Evolutionary conservation across 2,888 invertebrate species (phyloP).

Genomic region (Scaeva pyrastri): DNA sequence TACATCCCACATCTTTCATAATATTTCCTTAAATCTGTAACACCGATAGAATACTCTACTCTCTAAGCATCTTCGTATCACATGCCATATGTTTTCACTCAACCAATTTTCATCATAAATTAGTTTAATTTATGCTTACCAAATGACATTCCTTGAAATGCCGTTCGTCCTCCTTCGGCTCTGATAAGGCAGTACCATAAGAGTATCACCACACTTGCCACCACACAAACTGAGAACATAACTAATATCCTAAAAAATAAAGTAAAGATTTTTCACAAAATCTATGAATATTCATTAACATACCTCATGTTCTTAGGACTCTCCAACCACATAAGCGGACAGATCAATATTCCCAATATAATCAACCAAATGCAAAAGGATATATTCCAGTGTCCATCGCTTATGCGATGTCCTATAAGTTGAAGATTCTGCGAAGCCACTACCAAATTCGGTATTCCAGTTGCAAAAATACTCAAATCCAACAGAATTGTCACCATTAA

Average conservation of each 20-base stretch:
- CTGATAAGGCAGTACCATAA: constrained; percentile 88
- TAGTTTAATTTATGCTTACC: constrained; percentile 77
- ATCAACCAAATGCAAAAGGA: constrained; percentile 94
- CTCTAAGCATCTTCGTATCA: too few relatives aligned
- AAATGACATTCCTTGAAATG: constrained; percentile 81
- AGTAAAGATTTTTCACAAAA: background rate
- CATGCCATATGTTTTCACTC: too few relatives aligned
- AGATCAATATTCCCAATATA: constrained; percentile 89
- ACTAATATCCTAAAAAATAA: constrained; percentile 83
- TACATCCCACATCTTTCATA: too few relatives aligned
- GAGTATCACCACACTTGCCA: constrained; percentile 87
- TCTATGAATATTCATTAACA: constrained; percentile 78
- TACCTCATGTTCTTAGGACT: constrained; percentile 97
- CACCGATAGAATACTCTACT: too few relatives aligned
- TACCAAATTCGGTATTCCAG: constrained; percentile 91
- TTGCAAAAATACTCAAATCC: constrained; percentile 90
- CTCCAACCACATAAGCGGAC: constrained; percentile 94
- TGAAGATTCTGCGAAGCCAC: constrained; percentile 92
- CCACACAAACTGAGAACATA: constrained; percentile 87
- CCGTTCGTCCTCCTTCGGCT: constrained; percentile 81
- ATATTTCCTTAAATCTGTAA: too few relatives aligned
- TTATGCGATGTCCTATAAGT: constrained; percentile 89
- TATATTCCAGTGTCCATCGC: constrained; percentile 87
- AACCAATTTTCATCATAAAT: too few relatives aligned
- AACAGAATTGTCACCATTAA: constrained; percentile 88